phyloP scores from a whole-genome alignment of 2,113 vertebrate genomes.

The Tamias sibiricus region DNA sequence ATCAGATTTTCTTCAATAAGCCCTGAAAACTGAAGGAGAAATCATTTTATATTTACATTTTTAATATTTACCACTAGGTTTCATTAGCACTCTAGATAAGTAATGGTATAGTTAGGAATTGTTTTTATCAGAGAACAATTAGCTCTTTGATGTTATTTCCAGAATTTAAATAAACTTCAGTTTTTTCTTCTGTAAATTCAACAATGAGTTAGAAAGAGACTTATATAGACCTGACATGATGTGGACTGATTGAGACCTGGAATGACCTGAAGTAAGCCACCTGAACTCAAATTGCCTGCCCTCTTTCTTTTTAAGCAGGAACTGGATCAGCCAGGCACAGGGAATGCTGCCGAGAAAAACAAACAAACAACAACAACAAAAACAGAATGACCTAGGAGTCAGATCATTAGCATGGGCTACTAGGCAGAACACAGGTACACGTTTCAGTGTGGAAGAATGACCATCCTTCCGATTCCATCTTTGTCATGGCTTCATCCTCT shows the following conservation, averaged over 20 bases:
- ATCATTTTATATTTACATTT: not conserved
- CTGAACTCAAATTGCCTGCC: not conserved
- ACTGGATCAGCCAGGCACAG: not conserved
- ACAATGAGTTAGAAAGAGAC: not conserved
- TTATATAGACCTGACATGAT: not conserved
- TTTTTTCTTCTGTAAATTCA: constrained; percentile 24
- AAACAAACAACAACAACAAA: too few relatives aligned
- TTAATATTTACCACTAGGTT: not conserved
- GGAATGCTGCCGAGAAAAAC: not conserved
- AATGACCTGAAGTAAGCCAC: not conserved
- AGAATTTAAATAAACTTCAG: not conserved
- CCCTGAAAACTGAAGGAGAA: not conserved
- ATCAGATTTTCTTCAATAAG: not conserved
- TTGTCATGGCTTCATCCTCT: constrained; percentile 1
- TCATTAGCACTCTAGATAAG: not conserved
- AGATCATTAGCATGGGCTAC: not conserved
- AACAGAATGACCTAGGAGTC: not conserved
- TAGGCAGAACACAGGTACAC: not conserved
- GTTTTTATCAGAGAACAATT: constrained; percentile 47
- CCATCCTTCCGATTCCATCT: not conserved
- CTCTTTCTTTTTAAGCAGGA: not conserved
- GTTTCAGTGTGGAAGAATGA: not conserved
- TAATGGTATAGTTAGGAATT: not conserved
- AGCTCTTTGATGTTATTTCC: not conserved
- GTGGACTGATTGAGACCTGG: not conserved